phyloP scores from a whole-genome alignment of 2,113 vertebrate genomes.

The Phrynosoma blainvillii region DNA sequence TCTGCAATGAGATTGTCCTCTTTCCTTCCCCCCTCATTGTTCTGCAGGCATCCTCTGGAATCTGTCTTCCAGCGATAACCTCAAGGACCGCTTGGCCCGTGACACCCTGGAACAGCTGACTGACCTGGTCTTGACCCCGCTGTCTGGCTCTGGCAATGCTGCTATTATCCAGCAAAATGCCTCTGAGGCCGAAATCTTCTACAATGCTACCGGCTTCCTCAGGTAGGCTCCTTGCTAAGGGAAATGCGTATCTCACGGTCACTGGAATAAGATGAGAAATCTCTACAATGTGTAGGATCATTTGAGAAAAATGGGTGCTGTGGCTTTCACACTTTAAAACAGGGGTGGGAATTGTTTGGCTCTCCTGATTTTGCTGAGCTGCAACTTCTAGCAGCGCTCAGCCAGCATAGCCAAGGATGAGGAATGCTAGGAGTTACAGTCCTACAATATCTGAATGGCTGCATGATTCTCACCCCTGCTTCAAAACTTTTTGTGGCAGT shows the following conservation, averaged over 20 bases:
- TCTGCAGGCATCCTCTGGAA: constrained; percentile 94
- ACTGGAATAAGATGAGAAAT: not conserved
- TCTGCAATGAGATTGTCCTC: fast-evolving
- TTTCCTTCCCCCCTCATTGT: fast-evolving
- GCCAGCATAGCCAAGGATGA: too few relatives aligned
- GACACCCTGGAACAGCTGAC: constrained; percentile 89
- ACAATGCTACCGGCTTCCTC: constrained; percentile 93
- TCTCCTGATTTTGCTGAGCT: too few relatives aligned
- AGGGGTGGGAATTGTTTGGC: too few relatives aligned
- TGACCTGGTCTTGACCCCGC: constrained; percentile 85
- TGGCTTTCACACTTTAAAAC: not conserved
- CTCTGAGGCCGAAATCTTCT: constrained; percentile 90
- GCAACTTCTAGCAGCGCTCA: too few relatives aligned
- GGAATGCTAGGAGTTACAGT: too few relatives aligned
- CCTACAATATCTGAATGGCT: not conserved
- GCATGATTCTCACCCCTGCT: not conserved
- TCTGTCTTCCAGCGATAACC: constrained; percentile 92
- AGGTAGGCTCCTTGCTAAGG: constrained; percentile 77
- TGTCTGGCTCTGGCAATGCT: constrained; percentile 75
- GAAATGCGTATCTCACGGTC: not conserved
- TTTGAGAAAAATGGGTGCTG: not conserved
- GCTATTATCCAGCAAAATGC: constrained; percentile 80
- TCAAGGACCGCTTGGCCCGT: constrained; percentile 90
- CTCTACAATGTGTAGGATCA: too few relatives aligned
- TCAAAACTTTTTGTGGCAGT: not conserved